Evolutionary conservation across 2,888 invertebrate genomes (phyloP).

Genomic region (Formica aserva): DNA sequence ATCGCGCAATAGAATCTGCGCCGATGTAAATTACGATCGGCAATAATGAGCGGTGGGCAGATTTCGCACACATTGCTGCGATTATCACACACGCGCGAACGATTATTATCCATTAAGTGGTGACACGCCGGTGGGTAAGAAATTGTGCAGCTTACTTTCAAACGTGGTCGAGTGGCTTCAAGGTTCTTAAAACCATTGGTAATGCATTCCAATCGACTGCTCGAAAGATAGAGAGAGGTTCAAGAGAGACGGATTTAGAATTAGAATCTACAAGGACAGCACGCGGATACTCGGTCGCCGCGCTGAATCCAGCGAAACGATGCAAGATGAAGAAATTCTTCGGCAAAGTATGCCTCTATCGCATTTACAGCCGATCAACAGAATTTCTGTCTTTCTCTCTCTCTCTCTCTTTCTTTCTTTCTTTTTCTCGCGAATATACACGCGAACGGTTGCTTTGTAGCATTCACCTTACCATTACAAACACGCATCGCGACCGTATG

Average conservation of each 20-base stretch:
- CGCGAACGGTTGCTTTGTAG: conserved; percentile 39
- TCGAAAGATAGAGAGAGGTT: conserved; percentile 77
- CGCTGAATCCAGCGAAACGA: conserved; percentile 72
- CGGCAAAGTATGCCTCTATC: conserved; percentile 69
- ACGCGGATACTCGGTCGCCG: conserved; percentile 67
- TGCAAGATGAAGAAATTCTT: conserved; percentile 70
- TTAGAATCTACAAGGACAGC: conserved; percentile 77
- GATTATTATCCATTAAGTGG: conserved; percentile 70
- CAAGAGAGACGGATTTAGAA: conserved; percentile 76
- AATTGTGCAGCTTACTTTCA: conserved; percentile 76
- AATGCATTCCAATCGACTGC: conserved; percentile 77
- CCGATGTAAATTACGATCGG: conserved; percentile 48
- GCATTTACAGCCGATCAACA: conserved; percentile 43
- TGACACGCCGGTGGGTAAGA: conserved; percentile 69
- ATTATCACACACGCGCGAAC: conserved; percentile 49
- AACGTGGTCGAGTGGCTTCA: conserved; percentile 75
- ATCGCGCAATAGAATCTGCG: conserved; percentile 23
- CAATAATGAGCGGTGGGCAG: conserved; percentile 56
- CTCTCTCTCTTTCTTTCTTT: background rate
- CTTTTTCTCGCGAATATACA: background rate
- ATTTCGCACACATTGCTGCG: conserved; percentile 61
- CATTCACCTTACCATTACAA: conserved; percentile 45
- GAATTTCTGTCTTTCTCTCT: background rate
- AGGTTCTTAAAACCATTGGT: conserved; percentile 77
- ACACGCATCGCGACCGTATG: conserved; percentile 39